phyloP scores from a whole-genome alignment of 1,140 invertebrate genomes.

The Carposina sasakii region DNA sequence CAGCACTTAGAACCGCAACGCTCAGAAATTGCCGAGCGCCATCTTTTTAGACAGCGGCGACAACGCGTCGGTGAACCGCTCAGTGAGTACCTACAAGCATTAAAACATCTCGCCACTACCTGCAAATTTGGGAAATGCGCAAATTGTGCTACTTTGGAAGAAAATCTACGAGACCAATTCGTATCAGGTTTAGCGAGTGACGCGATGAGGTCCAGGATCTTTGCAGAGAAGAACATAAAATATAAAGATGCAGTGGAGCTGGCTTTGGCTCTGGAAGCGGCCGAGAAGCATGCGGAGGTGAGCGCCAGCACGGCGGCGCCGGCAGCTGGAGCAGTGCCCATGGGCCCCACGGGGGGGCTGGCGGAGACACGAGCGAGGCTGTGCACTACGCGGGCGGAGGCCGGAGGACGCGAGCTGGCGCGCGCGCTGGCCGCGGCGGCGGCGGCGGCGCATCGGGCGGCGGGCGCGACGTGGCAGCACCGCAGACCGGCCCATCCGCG shows the following conservation, averaged over 20 bases:
- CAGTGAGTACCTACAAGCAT: conserved; percentile 9
- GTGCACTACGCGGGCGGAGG: background rate
- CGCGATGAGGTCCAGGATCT: conserved; percentile 15
- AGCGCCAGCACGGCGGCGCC: background rate
- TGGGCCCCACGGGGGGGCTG: background rate
- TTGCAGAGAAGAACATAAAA: conserved; percentile 10
- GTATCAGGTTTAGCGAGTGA: conserved; percentile 16
- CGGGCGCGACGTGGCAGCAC: no score
- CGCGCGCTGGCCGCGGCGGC: background rate
- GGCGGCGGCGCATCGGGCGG: background rate
- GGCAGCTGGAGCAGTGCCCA: background rate
- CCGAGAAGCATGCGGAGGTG: conserved; percentile 11
- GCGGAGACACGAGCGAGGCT: no score
- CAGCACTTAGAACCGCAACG: conserved; percentile 16
- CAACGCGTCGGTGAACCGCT: conserved; percentile 7
- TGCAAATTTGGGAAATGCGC: conserved; percentile 10
- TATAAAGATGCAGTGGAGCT: conserved; percentile 9
- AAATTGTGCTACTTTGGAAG: conserved; percentile 2
- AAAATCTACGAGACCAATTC: conserved; percentile 14
- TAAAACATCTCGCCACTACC: conserved; percentile 9
- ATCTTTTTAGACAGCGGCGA: conserved; percentile 10
- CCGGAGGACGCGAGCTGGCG: conserved; percentile 1
- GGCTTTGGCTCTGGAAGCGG: conserved; percentile 9
- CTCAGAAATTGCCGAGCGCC: conserved; percentile 17
- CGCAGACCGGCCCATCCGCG: no score